Evolutionary conservation across 2,113 vertebrate species (phyloP).

Genomic region (Manacus vitellinus): DNA sequence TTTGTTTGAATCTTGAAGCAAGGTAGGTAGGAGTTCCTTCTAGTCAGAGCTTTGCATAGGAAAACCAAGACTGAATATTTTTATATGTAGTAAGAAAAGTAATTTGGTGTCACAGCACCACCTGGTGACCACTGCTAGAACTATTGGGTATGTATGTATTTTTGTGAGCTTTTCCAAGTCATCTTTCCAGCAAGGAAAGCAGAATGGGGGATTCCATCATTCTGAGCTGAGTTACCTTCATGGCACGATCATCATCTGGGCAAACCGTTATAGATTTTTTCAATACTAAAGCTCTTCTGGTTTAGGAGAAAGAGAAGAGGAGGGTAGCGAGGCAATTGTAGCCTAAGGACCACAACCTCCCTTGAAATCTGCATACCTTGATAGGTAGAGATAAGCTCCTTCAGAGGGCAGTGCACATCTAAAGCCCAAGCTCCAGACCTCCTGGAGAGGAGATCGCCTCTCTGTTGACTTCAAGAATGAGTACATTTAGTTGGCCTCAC

Average conservation of each 20-base stretch:
- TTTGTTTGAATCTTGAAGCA: not conserved
- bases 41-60: not conserved
- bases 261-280: not conserved
- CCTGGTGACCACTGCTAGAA: not conserved
- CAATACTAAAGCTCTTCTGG: not conserved
- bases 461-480: not conserved
- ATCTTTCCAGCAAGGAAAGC: not conserved
- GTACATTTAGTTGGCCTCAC: not conserved
- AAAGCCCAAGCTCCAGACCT: not conserved
- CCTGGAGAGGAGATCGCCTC: not conserved
- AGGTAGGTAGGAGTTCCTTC: not conserved
- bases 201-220: not conserved
- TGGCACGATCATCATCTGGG: not conserved
- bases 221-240: not conserved
- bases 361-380: not conserved
- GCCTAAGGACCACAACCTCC: not conserved
- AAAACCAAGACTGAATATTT: not conserved
- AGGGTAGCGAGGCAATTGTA: not conserved
- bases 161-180: not conserved
- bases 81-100: rapidly evolving
- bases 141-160: not conserved
- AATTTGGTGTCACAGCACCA: not conserved
- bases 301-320: not conserved
- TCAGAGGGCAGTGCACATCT: not conserved
- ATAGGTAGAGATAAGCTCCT: not conserved